Percentiles rank a stretch among this genome's conserved stretches.
phyloP scores from a whole-genome alignment of 2,113 vertebrate species.

The Larimichthys crocea region DNA sequence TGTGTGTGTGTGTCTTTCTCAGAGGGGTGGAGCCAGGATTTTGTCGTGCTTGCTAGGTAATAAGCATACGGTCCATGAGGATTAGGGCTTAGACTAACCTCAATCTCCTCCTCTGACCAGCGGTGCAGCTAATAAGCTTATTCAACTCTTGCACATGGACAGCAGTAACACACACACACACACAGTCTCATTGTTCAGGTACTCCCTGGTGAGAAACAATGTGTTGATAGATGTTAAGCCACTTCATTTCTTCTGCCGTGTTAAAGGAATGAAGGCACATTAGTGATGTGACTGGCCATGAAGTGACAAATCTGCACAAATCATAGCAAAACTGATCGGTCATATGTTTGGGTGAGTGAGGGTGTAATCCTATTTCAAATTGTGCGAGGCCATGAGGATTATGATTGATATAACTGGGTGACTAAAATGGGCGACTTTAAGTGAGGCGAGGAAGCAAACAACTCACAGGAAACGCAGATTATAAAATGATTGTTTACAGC shows the following conservation, averaged over 20 bases:
- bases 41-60: slow-evolving; percentile 58
- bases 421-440: slow-evolving; percentile 30
- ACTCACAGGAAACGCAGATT: too few species aligned
- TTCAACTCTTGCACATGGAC: slow-evolving; percentile 67
- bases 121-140: slow-evolving; percentile 77
- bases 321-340: neutral
- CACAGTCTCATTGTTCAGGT: neutral
- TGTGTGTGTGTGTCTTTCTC: slow-evolving; percentile 14
- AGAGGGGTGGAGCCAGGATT: slow-evolving; percentile 57
- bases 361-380: slow-evolving; percentile 58
- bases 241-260: slow-evolving; percentile 18
- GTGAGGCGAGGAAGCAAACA: slow-evolving; percentile 10
- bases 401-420: slow-evolving; percentile 45
- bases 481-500: neutral
- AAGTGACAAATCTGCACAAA: slow-evolving; percentile 6
- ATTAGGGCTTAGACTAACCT: slow-evolving; percentile 80
- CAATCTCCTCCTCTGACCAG: slow-evolving; percentile 73
- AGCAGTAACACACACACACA: slow-evolving; percentile 24
- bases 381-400: slow-evolving; percentile 49
- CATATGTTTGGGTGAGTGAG: neutral
- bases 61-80: slow-evolving; percentile 70
- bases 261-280: slow-evolving; percentile 10
- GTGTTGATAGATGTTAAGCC: slow-evolving; percentile 12
- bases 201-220: slow-evolving; percentile 12
- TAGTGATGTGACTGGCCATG: neutral